A percentile compares a stretch with the other conserved stretches of the same genome.
phyloP scores from a whole-genome alignment of 2,797 vertebrate species.

The Aplochiton taeniatus region DNA sequence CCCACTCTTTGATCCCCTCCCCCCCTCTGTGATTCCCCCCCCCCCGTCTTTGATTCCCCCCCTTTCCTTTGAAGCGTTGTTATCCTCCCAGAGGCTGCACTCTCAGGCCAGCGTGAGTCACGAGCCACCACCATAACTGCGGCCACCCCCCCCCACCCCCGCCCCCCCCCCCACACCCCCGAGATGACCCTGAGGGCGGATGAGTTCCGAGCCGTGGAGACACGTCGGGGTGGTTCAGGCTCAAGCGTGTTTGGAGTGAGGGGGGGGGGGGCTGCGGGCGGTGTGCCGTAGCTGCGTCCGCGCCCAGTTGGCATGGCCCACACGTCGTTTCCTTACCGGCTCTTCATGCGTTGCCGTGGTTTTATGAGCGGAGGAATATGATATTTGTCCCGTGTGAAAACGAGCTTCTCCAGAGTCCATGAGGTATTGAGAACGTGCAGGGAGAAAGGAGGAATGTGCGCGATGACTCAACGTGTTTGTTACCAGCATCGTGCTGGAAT shows the following conservation, averaged over 20 bases:
- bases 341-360: too few species aligned
- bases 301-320: not conserved
- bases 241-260: not conserved
- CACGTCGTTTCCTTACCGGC: too few species aligned
- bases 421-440: too few species aligned
- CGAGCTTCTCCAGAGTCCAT: too few species aligned
- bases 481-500: too few species aligned
- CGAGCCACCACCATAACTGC: not conserved
- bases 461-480: too few species aligned
- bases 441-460: too few species aligned
- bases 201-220: not conserved
- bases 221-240: not conserved
- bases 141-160: not conserved
- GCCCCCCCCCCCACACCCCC: not conserved
- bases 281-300: too few species aligned
- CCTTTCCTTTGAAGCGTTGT: not conserved
- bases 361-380: too few species aligned
- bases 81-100: not conserved
- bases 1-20: not conserved
- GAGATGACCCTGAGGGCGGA: not conserved
- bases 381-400: too few species aligned
- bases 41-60: too few species aligned
- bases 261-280: not conserved
- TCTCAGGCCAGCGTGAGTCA: conserved; percentile 6
- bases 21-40: not conserved